Evolutionary conservation across 92 coral and sea anemone genomes (phyloP), one percentile per base, ranked within the genome.

Genomic region (Epizoanthus illoricatus): DNA sequence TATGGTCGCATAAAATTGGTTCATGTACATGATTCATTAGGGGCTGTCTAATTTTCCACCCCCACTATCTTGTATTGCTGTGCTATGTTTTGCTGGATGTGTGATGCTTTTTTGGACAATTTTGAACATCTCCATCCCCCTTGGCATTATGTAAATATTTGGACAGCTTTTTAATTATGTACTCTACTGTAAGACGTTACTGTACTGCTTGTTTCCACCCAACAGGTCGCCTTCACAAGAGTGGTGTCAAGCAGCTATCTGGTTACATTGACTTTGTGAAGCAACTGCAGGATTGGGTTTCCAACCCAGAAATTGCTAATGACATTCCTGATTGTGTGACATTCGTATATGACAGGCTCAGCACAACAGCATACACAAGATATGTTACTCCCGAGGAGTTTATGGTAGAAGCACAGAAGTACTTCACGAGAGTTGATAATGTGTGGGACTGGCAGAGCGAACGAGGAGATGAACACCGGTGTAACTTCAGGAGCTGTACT

Each of bases 401-500:
- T 56, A 42, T 90, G 64, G 85, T 63, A 16, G 86, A 67, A 64
- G 89, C 93, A 7, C 74, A 85, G 43, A 88, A 76, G 54, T 92
- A 92, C 74, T 64, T 87, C 52, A 85, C 69, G 76, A 82, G 97
- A 81, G 88, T 87, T 3, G 84, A 85, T 23, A 59, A 71, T 39
- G 93, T 92, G 0, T 87, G 93, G 89, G 75, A 82, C 15, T 92
- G 93, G 97, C 97, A 92, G 75, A 81, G 86, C 64, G 91, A 87
- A 69, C 73, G 80, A 58, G 93, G 93, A 3, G 20, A 75, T 17
- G 88, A 87, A 2, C 85, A 75, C 13, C 84, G 84, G 45, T 58
- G 52, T 17, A 70, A 80, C 39, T 92, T 76, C 75, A 82, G 91
- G 28, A 84, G 71, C 74, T 85, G 93, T 54, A 49, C 84, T 36